Evolutionary conservation across 2,113 vertebrate species (phyloP).

Genomic region (Prietella phreatophila): DNA sequence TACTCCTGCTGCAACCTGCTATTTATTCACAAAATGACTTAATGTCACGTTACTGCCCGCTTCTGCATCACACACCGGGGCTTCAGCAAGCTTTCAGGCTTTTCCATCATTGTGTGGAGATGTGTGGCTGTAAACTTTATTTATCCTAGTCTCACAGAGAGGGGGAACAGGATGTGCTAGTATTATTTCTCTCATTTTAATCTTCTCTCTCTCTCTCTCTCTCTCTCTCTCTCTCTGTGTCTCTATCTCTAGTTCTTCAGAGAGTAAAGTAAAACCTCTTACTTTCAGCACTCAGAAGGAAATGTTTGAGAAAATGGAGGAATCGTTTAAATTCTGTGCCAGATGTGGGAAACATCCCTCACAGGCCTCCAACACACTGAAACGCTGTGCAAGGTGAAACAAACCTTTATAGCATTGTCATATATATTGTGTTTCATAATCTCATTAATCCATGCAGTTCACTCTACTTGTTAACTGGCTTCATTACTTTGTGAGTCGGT

Average conservation of each 20-base stretch:
- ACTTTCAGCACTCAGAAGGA: constrained; percentile 82
- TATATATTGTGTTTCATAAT: not conserved
- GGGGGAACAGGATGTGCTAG: not conserved
- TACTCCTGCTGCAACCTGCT: no score
- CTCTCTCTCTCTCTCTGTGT: not conserved
- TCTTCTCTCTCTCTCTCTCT: not conserved
- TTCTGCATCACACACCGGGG: no score
- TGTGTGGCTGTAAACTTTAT: not conserved
- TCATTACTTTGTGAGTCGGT: no score
- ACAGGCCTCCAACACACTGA: constrained; percentile 75
- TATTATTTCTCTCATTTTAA: not conserved
- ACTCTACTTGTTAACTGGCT: not conserved
- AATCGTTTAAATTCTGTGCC: constrained; percentile 90
- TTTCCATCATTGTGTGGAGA: no score
- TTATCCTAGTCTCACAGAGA: not conserved
- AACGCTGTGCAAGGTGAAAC: constrained; percentile 88
- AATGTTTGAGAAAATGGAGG: constrained; percentile 96
- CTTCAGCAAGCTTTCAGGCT: no score
- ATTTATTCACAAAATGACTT: no score
- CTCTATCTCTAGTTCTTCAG: not conserved
- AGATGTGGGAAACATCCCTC: constrained; percentile 82
- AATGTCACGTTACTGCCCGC: no score
- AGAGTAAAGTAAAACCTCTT: not conserved
- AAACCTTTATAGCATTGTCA: constrained; percentile 8
- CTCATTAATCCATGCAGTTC: not conserved